Base-by-base conservation (phyloP, 2,113 vertebrate genomes). In the Mesoclemmys tuberculata region DNA sequence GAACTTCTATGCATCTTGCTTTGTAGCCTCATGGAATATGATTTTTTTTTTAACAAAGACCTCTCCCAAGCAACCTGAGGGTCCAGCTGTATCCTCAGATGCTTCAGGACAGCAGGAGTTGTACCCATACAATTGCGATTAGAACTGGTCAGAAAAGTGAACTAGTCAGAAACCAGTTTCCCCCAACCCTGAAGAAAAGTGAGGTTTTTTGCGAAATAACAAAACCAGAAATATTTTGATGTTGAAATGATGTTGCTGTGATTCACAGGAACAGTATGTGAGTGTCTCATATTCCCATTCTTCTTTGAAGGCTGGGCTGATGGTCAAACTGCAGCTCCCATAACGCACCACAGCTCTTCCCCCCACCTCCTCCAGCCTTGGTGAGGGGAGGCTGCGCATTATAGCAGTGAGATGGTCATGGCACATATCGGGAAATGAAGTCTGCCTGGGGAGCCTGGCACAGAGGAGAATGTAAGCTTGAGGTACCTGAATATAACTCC, bases 41-140 rank as follows among this genome's bases (percentile, higher is more conserved):
- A 19, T 44, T 41, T 80, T 61, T 86, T 80, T 79, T 71, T 22
- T n/a, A 89, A 92, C 56, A 96, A 93, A 95, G 24, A n/a, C 22
- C 31, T 82, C 52, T 91, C 16, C n/a, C 55, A 54, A 31, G 88
- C 77, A 90, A 94, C 91, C 90, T 89, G 86, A 91, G n/a, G 31
- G 75, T 87, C 54, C 64, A 89, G 68, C 93, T 89, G 90, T 92
- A 89, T 44, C 24, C 82, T 92, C 77, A 88, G 68, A 80, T 2
- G 92, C 85, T 88, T 84, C 79, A 35, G 75, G 22, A 29, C 21
- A 92, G 41, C 55, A 93, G 51, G 79, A 16, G 26, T 90, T 93
- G 92, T 89, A 80, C 27, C 46, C 31, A 3, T 46, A 26, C 27
- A 38, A 64, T 49, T 81, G 82, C n/a, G n/a, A n/a, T n/a, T n/a